Conservation (phyloP, 1,140 invertebrate species). For the Neomicropteryx cornuta region DNA sequence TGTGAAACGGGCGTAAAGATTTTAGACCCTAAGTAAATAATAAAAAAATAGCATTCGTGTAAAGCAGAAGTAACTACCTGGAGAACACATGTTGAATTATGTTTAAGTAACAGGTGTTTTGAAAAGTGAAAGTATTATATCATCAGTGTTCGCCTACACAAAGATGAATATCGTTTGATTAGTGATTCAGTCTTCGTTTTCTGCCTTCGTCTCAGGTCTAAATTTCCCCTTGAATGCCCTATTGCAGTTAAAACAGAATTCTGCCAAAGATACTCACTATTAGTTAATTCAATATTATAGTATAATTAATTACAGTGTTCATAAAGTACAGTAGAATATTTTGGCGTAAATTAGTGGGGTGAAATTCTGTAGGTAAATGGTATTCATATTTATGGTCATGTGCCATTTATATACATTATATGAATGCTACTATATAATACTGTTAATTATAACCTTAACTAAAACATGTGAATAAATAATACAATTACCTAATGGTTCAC, state of each 20-base stretch:
- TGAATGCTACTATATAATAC: constrained; percentile 5
- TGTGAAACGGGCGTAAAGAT: too few relatives aligned
- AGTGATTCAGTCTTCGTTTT: constrained; percentile 2
- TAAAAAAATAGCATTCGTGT: too few relatives aligned
- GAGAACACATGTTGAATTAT: too few relatives aligned
- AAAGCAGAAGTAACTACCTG: too few relatives aligned
- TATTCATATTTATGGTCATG: constrained; percentile 3
- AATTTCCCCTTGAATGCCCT: too few relatives aligned
- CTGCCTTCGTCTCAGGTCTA: too few relatives aligned
- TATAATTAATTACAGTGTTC: constrained; percentile 6
- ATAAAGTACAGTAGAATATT: constrained; percentile 4
- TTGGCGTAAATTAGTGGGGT: not conserved
- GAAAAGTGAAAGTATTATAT: too few relatives aligned
- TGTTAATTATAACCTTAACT: constrained; percentile 6
- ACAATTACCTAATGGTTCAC: constrained; percentile 87
- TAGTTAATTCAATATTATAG: constrained; percentile 1
- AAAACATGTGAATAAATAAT: constrained; percentile 21
- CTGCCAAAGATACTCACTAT: constrained; percentile 1
- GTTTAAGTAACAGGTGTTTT: too few relatives aligned
- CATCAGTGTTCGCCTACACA: too few relatives aligned
- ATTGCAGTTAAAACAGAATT: too few relatives aligned
- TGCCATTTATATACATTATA: constrained; percentile 2
- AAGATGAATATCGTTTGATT: too few relatives aligned
- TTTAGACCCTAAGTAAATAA: too few relatives aligned
- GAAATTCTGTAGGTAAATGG: not conserved